Evolutionary conservation across 2,888 invertebrate genomes (phyloP).

Genomic region (Arctia plantaginis): DNA sequence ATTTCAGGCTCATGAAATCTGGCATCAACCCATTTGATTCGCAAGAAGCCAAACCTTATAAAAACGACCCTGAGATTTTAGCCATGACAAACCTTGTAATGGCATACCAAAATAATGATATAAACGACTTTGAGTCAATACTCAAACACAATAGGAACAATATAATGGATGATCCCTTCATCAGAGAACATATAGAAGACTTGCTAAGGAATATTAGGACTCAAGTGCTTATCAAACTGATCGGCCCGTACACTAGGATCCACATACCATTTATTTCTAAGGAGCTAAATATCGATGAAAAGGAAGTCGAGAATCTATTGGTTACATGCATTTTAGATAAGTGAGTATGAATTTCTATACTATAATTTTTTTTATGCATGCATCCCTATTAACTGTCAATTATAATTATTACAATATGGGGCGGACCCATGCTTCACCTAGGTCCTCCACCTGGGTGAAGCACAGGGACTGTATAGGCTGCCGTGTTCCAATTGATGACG

Average conservation of each 20-base stretch:
- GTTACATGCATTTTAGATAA: conserved; percentile 99
- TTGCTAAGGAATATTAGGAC: conserved; percentile 97
- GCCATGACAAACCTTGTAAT: conserved; percentile 99
- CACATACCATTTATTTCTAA: conserved; percentile 99
- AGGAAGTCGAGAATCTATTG: conserved; percentile 97
- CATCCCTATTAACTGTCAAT: no score
- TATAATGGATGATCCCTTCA: conserved; percentile 99
- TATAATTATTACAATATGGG: no score
- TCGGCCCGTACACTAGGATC: conserved; percentile 99
- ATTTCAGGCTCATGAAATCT: conserved; percentile 97
- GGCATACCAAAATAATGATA: conserved; percentile 99
- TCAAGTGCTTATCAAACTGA: conserved; percentile 98
- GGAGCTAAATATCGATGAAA: conserved; percentile 96
- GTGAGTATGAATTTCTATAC: conserved; percentile 84
- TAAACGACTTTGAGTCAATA: conserved; percentile 98
- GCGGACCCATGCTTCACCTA: no score
- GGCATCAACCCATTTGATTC: conserved; percentile 99
- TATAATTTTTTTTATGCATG: background rate
- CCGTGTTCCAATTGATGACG: no score
- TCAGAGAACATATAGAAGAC: conserved; percentile 99
- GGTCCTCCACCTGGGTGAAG: no score
- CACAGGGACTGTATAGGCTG: no score
- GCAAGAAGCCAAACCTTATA: conserved; percentile 99
- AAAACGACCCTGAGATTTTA: conserved; percentile 99
- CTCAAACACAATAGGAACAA: conserved; percentile 95